Evolutionary conservation across 2,797 vertebrate species (phyloP), one percentile per base, ranked within the genome.

Genomic region (Gymnocypris eckloni): DNA sequence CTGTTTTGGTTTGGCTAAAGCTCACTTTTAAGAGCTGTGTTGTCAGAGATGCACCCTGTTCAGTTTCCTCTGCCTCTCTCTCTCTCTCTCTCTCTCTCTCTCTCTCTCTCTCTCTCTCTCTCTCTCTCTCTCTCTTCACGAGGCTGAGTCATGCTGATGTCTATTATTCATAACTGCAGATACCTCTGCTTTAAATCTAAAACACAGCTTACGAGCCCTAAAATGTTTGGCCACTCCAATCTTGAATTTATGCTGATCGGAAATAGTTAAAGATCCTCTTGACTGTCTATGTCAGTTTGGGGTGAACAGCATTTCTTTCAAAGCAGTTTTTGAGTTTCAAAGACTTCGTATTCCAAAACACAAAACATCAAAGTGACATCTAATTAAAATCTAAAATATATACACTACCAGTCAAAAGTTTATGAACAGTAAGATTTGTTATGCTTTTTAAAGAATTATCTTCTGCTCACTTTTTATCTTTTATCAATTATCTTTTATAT

Each of bases 121-220:
- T 33, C 28, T 33, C 33, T 33, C 33, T 33, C 33, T 33, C 28
- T 33, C 33, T 33, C 33, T 61, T 79, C 70, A 78, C 75, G 33
- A 83, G 76, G 76, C 84, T 90, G 83, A 88, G 77, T 90, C 86
- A 87, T 70, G 83, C 82, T 89, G 79, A 41, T 43, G 83, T 90
- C 83, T 84, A 87, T 89, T 89, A 88, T 89, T 90, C 86, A 89
- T 87, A 81, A 66, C 78, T 72, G 86, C 78, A 88, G 80, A 88
- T 88, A 87, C 79, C 82, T 43, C 43, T 83, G 70, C 84, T 88
- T 88, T 85, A 88, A 79, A 88, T 83, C 71, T 81, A 85, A 88
- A 86, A 88, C 61, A 66, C 71, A 41, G 79, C 41, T 37, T 71
- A 78, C 69, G 20, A 78, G 25, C 37, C 70, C 66, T 75, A 78